Conservation (phyloP, 92 coral and sea anemone genomes). For the Isaurus tuberculatus region DNA sequence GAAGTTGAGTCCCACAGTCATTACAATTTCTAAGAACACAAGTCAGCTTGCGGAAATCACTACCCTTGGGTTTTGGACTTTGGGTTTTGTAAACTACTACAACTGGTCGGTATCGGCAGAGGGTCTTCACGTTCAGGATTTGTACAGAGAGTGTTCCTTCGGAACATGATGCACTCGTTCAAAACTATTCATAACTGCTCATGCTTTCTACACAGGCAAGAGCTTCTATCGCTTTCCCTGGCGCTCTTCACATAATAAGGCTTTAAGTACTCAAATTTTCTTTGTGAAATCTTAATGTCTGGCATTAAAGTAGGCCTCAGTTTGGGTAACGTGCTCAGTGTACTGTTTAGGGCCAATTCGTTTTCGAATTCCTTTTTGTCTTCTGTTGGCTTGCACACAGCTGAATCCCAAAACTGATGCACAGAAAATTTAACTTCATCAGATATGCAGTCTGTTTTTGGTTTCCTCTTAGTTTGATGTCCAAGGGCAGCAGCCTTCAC, state of each 20-base stretch:
- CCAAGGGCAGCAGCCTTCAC: too few relatives aligned
- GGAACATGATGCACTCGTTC: too few relatives aligned
- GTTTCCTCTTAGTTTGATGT: too few relatives aligned
- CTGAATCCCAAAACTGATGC: too few relatives aligned
- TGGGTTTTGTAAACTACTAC: background rate
- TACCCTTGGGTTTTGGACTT: constrained; percentile 39
- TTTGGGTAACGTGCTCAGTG: background rate
- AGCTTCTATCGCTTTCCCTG: constrained; percentile 11
- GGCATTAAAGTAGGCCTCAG: too few relatives aligned
- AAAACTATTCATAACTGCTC: background rate
- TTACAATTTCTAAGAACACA: constrained; percentile 33
- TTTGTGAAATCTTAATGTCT: background rate
- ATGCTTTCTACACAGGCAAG: constrained; percentile 23
- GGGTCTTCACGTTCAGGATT: too few relatives aligned
- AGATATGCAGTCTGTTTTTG: too few relatives aligned
- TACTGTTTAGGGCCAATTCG: background rate
- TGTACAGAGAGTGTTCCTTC: too few relatives aligned
- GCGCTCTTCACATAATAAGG: constrained; percentile 23
- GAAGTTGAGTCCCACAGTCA: constrained; percentile 27
- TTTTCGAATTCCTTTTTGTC: too few relatives aligned
- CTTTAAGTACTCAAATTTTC: background rate
- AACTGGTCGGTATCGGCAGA: too few relatives aligned
- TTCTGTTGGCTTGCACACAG: too few relatives aligned
- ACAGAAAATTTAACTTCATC: too few relatives aligned
- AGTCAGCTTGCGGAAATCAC: constrained; percentile 24